Conservation (phyloP, 2,888 invertebrate genomes). For the Nomada ruficornis region DNA sequence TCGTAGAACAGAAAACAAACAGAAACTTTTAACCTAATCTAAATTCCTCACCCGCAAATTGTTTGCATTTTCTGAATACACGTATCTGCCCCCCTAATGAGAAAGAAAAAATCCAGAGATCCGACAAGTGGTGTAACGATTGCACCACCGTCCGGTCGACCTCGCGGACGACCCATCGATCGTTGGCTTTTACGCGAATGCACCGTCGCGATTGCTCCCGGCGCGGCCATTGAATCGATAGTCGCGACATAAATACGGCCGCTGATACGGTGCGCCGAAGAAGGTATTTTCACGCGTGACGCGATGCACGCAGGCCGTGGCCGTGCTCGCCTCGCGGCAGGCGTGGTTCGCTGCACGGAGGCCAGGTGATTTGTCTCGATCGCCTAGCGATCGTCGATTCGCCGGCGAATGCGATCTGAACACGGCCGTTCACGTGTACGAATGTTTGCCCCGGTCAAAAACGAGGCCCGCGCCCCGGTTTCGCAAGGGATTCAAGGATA, state of each 20-base stretch:
- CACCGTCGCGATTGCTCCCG: constrained; percentile 36
- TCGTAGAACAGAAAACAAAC: too few relatives aligned
- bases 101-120: too few relatives aligned
- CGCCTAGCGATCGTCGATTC: constrained; percentile 33
- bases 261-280: constrained; percentile 15
- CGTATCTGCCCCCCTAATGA: too few relatives aligned
- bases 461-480: constrained; percentile 61
- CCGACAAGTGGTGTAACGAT: too few relatives aligned
- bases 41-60: too few relatives aligned
- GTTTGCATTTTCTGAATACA: too few relatives aligned
- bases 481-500: constrained; percentile 78
- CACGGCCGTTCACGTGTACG: constrained; percentile 35
- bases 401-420: constrained; percentile 10
- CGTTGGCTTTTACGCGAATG: constrained; percentile 53
- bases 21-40: too few relatives aligned
- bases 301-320: constrained; percentile 1
- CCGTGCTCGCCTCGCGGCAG: background rate
- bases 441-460: constrained; percentile 46
- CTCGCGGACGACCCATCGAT: constrained; percentile 60
- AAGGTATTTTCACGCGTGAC: constrained; percentile 52
- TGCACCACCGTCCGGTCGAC: constrained; percentile 18
- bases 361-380: constrained; percentile 33
- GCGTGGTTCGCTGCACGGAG: background rate
- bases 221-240: constrained; percentile 55
- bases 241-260: constrained; percentile 53